phyloP scores from a whole-genome alignment of 2,888 invertebrate genomes.

The Cosmorhoe ocellata region DNA sequence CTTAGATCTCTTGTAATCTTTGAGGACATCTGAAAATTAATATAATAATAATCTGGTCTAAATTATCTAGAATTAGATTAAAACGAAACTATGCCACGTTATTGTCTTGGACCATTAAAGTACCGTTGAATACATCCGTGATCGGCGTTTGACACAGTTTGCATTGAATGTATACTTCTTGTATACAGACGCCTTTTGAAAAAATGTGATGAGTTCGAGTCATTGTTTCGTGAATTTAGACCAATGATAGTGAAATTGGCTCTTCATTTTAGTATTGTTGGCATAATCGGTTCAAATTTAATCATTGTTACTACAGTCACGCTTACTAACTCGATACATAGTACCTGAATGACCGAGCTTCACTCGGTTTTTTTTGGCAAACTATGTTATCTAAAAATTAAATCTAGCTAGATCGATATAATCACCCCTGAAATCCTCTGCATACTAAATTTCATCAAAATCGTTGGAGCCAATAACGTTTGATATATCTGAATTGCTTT shows the following conservation, averaged over 20 bases:
- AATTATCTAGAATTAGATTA: slow-evolving; percentile 22
- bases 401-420: too few relatives aligned
- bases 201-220: slow-evolving; percentile 8
- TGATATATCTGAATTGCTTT: too few relatives aligned
- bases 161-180: slow-evolving; percentile 34
- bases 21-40: too few relatives aligned
- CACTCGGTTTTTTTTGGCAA: too few relatives aligned
- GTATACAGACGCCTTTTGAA: slow-evolving; percentile 21
- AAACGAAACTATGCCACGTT: slow-evolving; percentile 32
- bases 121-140: slow-evolving; percentile 36
- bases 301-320: neutral
- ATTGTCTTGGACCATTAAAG: slow-evolving; percentile 36
- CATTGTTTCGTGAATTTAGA: slow-evolving; percentile 29
- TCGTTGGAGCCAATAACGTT: too few relatives aligned
- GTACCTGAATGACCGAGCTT: too few relatives aligned
- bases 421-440: too few relatives aligned
- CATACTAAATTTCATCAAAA: too few relatives aligned
- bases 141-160: slow-evolving; percentile 36
- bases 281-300: neutral
- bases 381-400: too few relatives aligned
- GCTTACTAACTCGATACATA: too few relatives aligned
- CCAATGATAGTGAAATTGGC: slow-evolving; percentile 23
- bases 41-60: slow-evolving; percentile 4
- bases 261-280: neutral
- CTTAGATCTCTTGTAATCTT: too few relatives aligned